phyloP scores from a whole-genome alignment of 2,888 invertebrate genomes.

The Linnaemya vulpina region DNA sequence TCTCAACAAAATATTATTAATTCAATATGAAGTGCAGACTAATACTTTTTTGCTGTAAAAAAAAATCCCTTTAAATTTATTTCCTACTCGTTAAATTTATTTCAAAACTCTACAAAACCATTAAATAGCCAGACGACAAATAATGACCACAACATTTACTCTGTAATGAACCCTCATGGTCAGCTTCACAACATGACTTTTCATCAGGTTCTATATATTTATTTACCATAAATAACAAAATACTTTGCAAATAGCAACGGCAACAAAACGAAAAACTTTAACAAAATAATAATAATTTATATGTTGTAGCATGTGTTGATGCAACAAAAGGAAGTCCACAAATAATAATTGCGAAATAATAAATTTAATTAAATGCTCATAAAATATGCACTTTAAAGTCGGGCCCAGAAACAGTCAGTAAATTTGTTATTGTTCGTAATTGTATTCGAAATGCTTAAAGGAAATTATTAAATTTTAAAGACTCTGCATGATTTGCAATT shows the following conservation, averaged over 20 bases:
- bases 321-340: conserved; percentile 1
- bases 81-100: background rate
- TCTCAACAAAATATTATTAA: no score
- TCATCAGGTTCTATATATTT: conserved; percentile 32
- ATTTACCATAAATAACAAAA: conserved; percentile 28
- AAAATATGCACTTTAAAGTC: background rate
- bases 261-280: background rate
- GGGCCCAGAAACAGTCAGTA: background rate
- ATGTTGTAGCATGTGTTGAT: conserved; percentile 8
- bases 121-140: conserved; percentile 11
- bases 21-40: no score
- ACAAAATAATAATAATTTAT: background rate
- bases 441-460: background rate
- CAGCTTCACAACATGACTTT: conserved; percentile 30
- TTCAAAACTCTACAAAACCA: background rate
- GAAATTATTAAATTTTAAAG: background rate
- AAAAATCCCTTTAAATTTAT: background rate
- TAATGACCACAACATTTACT: conserved; percentile 18
- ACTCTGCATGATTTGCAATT: no score
- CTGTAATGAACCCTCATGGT: background rate
- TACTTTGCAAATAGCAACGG: background rate
- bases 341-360: conserved; percentile 4
- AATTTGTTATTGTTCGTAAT: background rate
- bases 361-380: conserved; percentile 23
- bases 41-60: no score